Conservation (phyloP, 1,140 invertebrate species). For the Pseudachorutes palmiensis region DNA sequence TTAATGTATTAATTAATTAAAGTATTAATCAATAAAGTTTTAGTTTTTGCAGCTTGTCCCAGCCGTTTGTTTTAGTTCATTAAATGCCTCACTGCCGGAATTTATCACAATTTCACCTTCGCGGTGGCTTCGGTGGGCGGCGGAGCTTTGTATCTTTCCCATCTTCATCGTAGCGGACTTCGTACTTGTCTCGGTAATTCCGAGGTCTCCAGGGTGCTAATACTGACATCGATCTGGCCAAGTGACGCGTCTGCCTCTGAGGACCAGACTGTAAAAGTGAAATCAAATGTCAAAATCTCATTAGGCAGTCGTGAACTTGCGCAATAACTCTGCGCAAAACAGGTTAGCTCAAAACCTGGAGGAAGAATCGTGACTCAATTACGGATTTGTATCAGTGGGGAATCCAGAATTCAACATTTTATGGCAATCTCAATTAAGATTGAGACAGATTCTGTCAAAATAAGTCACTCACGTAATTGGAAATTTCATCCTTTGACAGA, state of each 20-base stretch:
- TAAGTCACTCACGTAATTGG: slow-evolving; percentile 36
- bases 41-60: not conserved
- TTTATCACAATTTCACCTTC: slow-evolving; percentile 25
- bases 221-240: slow-evolving; percentile 72
- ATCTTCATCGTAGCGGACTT: slow-evolving; percentile 60
- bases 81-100: not conserved
- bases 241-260: slow-evolving; percentile 58
- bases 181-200: slow-evolving; percentile 59
- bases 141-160: slow-evolving; percentile 19
- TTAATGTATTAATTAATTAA: not conserved
- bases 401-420: no score
- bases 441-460: slow-evolving; percentile 3
- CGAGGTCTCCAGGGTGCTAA: slow-evolving; percentile 72
- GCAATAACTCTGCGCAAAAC: no score
- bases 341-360: no score
- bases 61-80: not conserved
- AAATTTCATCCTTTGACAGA: slow-evolving; percentile 62
- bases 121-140: slow-evolving; percentile 31
- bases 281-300: not conserved
- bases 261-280: slow-evolving; percentile 43
- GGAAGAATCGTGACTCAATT: no score
- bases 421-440: not conserved
- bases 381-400: no score
- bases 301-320: not conserved
- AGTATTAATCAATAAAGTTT: not conserved